A percentile compares a stretch with the other conserved stretches of the same genome.
phyloP scores from a whole-genome alignment of 2,888 invertebrate species.

The Andricus curvator region DNA sequence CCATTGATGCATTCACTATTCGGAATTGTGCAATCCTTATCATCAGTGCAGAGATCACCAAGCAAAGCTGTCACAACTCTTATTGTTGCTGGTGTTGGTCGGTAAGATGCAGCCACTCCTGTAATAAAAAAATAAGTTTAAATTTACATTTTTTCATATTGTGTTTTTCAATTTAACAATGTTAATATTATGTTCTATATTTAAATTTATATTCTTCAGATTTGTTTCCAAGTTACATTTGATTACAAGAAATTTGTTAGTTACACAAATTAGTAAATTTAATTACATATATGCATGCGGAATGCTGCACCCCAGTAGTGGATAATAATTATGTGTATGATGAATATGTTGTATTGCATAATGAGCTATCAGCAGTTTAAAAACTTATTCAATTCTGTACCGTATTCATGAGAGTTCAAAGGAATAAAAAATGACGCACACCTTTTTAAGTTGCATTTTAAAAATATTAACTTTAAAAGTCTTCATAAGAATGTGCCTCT shows the following conservation, averaged over 20 bases:
- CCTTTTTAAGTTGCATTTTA: not conserved
- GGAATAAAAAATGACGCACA: too few species aligned
- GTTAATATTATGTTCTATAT: not conserved
- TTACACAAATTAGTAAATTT: conserved; percentile 37
- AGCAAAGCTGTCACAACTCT: conserved; percentile 84
- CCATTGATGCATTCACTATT: conserved; percentile 87
- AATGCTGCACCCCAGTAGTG: conserved; percentile 17
- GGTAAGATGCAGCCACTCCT: conserved; percentile 79
- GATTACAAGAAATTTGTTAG: conserved; percentile 2
- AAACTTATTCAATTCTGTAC: too few species aligned
- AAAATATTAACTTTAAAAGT: not conserved
- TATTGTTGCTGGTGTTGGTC: conserved; percentile 84
- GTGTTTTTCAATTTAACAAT: not conserved
- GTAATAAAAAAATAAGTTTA: conserved; percentile 39
- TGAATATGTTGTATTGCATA: too few species aligned
- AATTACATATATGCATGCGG: not conserved
- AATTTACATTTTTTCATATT: not conserved
- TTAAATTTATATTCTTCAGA: not conserved
- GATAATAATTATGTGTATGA: not conserved
- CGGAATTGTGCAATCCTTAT: conserved; percentile 84
- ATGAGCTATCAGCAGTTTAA: too few species aligned
- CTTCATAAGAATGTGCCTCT: not conserved
- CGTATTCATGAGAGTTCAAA: too few species aligned
- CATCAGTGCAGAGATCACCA: conserved; percentile 88
- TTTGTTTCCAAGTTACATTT: not conserved